phyloP scores from a whole-genome alignment of 1,140 invertebrate genomes.

The Lepidurus apus region DNA sequence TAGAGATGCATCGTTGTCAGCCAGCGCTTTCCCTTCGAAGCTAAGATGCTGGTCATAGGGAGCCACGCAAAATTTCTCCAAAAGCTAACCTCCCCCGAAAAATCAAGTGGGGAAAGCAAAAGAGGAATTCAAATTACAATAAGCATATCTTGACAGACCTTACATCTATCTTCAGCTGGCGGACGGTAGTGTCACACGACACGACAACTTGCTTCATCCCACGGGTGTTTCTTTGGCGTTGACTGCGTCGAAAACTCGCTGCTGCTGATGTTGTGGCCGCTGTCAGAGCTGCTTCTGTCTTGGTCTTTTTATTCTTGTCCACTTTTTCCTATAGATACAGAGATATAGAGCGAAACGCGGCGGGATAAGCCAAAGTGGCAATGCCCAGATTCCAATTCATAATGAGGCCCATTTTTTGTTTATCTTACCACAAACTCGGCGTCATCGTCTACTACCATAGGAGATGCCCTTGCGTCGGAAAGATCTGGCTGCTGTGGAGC shows the following conservation, averaged over 20 bases:
- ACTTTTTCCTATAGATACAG: background rate
- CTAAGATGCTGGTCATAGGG: conserved; percentile 51
- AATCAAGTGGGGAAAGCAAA: conserved; percentile 32
- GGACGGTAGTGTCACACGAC: conserved; percentile 44
- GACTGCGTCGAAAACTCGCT: conserved; percentile 42
- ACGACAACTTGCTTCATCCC: conserved; percentile 47
- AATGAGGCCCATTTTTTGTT: background rate
- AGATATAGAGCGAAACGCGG: background rate
- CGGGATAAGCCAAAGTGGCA: background rate
- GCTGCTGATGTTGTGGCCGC: conserved; percentile 34
- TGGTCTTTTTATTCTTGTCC: background rate
- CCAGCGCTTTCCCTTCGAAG: conserved; percentile 44
- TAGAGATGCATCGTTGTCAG: conserved; percentile 45
- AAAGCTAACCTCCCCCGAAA: conserved; percentile 44
- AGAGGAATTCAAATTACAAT: conserved; percentile 6
- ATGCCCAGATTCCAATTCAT: background rate
- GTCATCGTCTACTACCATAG: background rate
- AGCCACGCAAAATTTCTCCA: conserved; percentile 48
- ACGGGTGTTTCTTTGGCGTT: conserved; percentile 43
- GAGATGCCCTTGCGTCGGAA: background rate
- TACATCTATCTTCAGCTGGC: conserved; percentile 45
- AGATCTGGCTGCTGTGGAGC: conserved; percentile 3
- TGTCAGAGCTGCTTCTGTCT: background rate
- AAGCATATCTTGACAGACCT: background rate
- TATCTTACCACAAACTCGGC: background rate